phyloP scores from a whole-genome alignment of 2,888 invertebrate genomes.

The Latheticus oryzae region DNA sequence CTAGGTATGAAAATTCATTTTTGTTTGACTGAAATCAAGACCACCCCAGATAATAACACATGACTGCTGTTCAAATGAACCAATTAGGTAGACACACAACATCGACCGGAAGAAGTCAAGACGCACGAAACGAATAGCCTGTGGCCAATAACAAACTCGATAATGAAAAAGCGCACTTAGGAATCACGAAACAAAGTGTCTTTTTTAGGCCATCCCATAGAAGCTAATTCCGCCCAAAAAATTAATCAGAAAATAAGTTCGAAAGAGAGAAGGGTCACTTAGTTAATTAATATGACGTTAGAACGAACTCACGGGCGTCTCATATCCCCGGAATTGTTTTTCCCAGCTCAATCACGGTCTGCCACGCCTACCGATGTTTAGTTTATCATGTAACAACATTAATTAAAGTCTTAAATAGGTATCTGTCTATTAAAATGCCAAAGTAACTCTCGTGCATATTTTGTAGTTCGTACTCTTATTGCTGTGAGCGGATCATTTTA shows the following conservation, averaged over 20 bases:
- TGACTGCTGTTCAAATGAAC: slow-evolving; percentile 15
- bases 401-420: slow-evolving; percentile 62
- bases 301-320: slow-evolving; percentile 28
- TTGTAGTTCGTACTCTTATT: slow-evolving; percentile 44
- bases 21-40: slow-evolving; percentile 11
- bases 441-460: slow-evolving; percentile 49
- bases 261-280: slow-evolving; percentile 17
- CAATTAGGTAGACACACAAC: slow-evolving; percentile 20
- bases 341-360: slow-evolving; percentile 53
- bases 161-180: slow-evolving; percentile 5
- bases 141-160: background rate
- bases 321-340: slow-evolving; percentile 40
- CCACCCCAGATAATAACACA: slow-evolving; percentile 21
- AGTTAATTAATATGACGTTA: slow-evolving; percentile 40
- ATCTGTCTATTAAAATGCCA: slow-evolving; percentile 61
- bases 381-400: slow-evolving; percentile 61
- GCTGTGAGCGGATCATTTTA: slow-evolving; percentile 46
- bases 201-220: slow-evolving; percentile 1
- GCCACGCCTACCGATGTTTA: slow-evolving; percentile 59
- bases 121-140: slow-evolving; percentile 12
- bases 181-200: slow-evolving; percentile 4
- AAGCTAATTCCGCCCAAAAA: slow-evolving; percentile 19
- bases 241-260: slow-evolving; percentile 27
- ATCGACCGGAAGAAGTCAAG: slow-evolving; percentile 14
- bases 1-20: too few relatives aligned